These are phyloP conservation scores for Drosophila lacertosa DNA, from an alignment of 1,140 invertebrate genomes.

Conservation along the genomic window DNA sequence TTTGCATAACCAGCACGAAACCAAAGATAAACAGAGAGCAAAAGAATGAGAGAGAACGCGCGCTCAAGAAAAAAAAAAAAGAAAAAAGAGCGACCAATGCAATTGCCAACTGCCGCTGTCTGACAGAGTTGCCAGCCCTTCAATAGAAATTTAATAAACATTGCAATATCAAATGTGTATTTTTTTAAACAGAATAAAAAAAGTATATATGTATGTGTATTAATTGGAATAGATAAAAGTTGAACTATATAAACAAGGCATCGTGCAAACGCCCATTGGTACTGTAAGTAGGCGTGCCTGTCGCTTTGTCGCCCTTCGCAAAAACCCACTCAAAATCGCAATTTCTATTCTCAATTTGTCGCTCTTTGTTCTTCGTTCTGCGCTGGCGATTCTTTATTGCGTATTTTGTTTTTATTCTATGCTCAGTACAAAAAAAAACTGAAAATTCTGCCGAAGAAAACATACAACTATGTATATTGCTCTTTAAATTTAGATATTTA, in stretches of 20 bases:
- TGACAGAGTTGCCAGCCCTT: slow-evolving; percentile 1
- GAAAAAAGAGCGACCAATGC: background rate
- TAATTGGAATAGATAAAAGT: too few species aligned
- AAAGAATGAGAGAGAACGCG: background rate
- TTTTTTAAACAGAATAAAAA: too few species aligned
- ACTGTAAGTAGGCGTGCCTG: slow-evolving; percentile 15
- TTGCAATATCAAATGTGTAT: background rate
- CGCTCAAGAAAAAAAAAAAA: background rate
- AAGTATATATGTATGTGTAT: too few species aligned
- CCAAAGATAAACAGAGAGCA: slow-evolving; percentile 19
- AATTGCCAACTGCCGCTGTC: background rate
- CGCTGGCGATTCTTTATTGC: slow-evolving; percentile 44
- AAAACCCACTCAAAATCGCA: slow-evolving; percentile 4
- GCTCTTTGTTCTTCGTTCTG: slow-evolving; percentile 8
- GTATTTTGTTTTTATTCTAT: slow-evolving; percentile 60
- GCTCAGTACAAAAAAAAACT: slow-evolving; percentile 16
- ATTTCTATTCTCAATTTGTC: background rate
- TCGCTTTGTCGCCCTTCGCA: slow-evolving; percentile 18
- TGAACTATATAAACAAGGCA: too few species aligned
- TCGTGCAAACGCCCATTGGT: background rate
- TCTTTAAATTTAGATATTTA: slow-evolving; percentile 50
- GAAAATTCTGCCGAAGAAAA: slow-evolving; percentile 2
- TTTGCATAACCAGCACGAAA: slow-evolving; percentile 55
- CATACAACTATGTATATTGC: background rate
- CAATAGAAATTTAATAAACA: background rate